Base-by-base conservation (phyloP, 2,888 invertebrate species). In the Acrocera orbiculus region DNA sequence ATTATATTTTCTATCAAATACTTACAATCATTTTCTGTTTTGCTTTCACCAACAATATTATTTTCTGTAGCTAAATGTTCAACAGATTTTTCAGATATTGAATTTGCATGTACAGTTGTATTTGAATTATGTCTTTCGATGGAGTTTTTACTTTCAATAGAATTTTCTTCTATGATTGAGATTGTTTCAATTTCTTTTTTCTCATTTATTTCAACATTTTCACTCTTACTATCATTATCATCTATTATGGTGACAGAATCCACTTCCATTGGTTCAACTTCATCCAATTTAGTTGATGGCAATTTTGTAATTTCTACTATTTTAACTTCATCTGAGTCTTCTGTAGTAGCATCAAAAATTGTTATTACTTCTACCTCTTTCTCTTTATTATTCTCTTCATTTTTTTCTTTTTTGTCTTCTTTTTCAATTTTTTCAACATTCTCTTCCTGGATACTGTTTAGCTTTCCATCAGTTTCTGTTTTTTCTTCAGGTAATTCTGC, bases 261-360 rank as follows among this genome's bases (percentile, higher is more conserved):
- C 16, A 56, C 50, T 29, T 58, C 58, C 56, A 58, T 58, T 9
- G 56, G 48, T 38, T 58, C 58, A 47, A 47, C 28, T 38, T 28
- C 3, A 23, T 34, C 34, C 11, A 17, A 16, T 24, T 19, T 24
- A 25, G 29, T 8, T 34, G 24, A 29, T 14, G 19, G n/a, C 19
- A 19, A 15, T 15, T 5, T 36, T 35, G 39, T 32, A 34, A 42
- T 43, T 30, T 42, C 38, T 6, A 39, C 34, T 11, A 39, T 25
- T 26, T 39, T 37, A 15, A 16, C 34, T 25, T 23, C 34, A 32
- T 28, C 31, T 22, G 39, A 16, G 29, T 36, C 38, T 25, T 30
- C 36, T 20, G 30, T n/a, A 19, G 9, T 20, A 14, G 14, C 5
- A 11, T 26, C 11, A 13, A 10, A 9, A 20, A 15, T 23, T 30